These are phyloP conservation scores for Lumbricus terrestris DNA, from an alignment of 2,888 invertebrate species.

Conservation along the genomic window DNA sequence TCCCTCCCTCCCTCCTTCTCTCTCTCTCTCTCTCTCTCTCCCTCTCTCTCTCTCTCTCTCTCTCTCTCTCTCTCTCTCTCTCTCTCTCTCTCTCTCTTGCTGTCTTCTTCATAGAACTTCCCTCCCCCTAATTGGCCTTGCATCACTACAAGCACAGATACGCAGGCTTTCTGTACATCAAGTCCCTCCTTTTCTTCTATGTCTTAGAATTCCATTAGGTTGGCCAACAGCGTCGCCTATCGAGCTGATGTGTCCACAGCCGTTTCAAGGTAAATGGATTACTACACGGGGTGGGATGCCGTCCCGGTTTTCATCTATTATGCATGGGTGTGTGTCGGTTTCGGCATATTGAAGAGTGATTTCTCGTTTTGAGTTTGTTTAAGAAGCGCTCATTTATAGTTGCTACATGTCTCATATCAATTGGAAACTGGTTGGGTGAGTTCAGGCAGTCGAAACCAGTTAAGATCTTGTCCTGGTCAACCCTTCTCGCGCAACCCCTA, in stretches of 20 bases:
- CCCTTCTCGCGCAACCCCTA: too few species aligned
- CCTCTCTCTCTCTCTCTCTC: not conserved
- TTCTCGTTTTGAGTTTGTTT: not conserved
- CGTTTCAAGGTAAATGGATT: not conserved
- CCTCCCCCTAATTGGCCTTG: not conserved
- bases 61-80: slow-evolving; percentile 10
- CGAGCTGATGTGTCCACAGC: not conserved
- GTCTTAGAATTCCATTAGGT: not conserved
- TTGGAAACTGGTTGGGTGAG: too few species aligned
- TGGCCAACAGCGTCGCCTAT: not conserved
- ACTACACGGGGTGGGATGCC: not conserved
- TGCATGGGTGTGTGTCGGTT: not conserved
- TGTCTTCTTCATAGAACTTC: not conserved
- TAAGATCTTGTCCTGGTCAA: too few species aligned
- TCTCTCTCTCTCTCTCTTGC: not conserved
- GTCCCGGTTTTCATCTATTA: not conserved
- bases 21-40: not conserved
- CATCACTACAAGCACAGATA: not conserved
- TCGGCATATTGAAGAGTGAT: not conserved
- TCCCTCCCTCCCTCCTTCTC: not conserved
- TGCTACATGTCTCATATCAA: too few species aligned
- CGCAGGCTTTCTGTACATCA: not conserved
- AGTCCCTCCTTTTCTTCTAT: not conserved
- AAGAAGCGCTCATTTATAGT: not conserved
- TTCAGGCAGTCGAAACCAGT: too few species aligned